Evolutionary conservation across 2,113 vertebrate genomes (phyloP), one percentile per base, ranked within the genome.

Genomic region (Lipophrys pholis): DNA sequence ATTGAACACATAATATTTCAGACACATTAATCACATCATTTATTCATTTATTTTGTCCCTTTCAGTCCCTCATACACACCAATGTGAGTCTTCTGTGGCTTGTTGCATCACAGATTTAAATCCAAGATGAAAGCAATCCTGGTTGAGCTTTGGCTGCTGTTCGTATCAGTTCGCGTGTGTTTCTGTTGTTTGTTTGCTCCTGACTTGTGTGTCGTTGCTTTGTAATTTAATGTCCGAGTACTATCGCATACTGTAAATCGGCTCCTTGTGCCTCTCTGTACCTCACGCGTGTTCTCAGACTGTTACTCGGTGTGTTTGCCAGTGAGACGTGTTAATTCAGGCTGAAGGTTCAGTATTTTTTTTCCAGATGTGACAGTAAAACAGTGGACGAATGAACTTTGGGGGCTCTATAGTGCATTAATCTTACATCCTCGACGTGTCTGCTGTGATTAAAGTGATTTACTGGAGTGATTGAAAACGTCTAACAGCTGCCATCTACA

Each of bases 261-360:
- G 39, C 66, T 76, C 0, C 62, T 14, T 14, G 84, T 86, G 74
- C 21, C 21, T 30, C 21, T 30, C 21, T 30, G 21, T 30, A 30
- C 77, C 81, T 62, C 71, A 36, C 38, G 1, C 60, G 7, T 57
- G 14, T 48, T 30, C 21, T 48, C 36, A 17, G 51, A 75, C 45
- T 61, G 51, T 78, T 38, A 45, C 15, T 70, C 8, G 11, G 5
- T 0, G 40, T 73, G 60, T 64, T 48, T 72, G 17, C 48, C 40
- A 57, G 50, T 72, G 63, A 49, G 50, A 52, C 65, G 14, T 14
- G 11, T 39, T 53, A 7, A 45, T 45, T 43, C 42, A 43, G 41
- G 3, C 41, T 43, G 41, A 43, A 43, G 11, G 9, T 11, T 9
- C 8, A 0, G 8, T 9, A 12, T 43, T 43, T 11, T 43, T 10